Evolutionary conservation across 2,888 invertebrate species (phyloP).

Genomic region (Caenorhabditis sp.): DNA sequence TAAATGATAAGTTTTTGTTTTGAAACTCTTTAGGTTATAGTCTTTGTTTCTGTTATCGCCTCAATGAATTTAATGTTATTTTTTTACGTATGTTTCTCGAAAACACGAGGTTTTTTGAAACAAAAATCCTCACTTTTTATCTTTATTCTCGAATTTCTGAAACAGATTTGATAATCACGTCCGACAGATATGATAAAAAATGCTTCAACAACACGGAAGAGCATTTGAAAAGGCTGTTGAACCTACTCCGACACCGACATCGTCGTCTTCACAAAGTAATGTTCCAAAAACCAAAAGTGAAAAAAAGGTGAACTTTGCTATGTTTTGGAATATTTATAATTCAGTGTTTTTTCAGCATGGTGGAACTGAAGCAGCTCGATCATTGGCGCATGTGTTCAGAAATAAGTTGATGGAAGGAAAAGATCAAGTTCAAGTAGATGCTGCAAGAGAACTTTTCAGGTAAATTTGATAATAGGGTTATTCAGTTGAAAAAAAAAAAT

Average conservation of each 20-base stretch:
- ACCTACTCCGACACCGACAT: neutral
- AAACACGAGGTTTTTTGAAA: too few relatives aligned
- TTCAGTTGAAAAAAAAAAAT: too few relatives aligned
- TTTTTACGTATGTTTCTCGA: neutral
- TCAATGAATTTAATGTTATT: neutral
- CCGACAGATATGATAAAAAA: neutral
- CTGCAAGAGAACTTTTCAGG: conserved; percentile 34
- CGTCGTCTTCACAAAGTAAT: neutral
- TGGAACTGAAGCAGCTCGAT: conserved; percentile 27
- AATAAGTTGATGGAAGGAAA: conserved; percentile 20
- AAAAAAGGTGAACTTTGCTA: neutral
- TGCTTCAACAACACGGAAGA: conserved; percentile 6
- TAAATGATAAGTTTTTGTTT: conserved; percentile 19
- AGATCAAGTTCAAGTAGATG: conserved; percentile 14
- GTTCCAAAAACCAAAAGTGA: neutral
- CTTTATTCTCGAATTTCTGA: neutral
- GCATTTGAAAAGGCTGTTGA: neutral
- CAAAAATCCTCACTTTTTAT: too few relatives aligned
- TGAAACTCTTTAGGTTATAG: neutral
- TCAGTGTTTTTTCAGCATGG: conserved; percentile 23
- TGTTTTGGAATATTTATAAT: neutral
- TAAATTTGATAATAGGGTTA: neutral
- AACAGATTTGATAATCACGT: neutral
- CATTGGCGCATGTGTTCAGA: conserved; percentile 20
- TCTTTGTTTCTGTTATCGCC: conserved; percentile 10